Evolutionary conservation across 2,113 vertebrate species (phyloP).

Genomic region (Gnathonemus longibarbis): DNA sequence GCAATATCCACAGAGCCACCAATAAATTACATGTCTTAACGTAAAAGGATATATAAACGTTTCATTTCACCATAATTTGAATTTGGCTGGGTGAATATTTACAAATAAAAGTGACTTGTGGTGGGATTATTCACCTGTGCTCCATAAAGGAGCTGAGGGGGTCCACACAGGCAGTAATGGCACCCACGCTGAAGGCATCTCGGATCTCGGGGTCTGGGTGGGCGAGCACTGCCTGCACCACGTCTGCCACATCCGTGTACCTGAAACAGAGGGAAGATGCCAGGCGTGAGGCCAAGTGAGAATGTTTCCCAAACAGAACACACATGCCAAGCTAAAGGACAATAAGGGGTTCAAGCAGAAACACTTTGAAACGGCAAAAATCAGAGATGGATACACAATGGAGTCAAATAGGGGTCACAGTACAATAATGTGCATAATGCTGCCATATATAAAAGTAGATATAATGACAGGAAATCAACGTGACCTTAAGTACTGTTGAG

Average conservation of each 20-base stretch:
- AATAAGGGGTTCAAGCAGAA: background rate
- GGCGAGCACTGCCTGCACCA: conserved; percentile 80
- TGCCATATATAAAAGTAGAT: background rate
- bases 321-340: background rate
- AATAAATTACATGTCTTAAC: background rate
- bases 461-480: background rate
- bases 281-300: background rate
- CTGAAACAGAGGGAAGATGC: conserved; percentile 47
- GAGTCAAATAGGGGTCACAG: background rate
- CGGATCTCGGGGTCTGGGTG: conserved; percentile 78
- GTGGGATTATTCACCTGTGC: conserved; percentile 67
- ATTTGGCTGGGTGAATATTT: background rate
- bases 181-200: conserved; percentile 68
- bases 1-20: background rate
- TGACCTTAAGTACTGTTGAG: background rate
- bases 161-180: conserved; percentile 78
- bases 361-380: background rate
- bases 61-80: background rate
- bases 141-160: conserved; percentile 84
- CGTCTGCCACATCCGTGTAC: conserved; percentile 82
- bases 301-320: background rate
- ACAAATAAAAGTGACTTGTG: background rate
- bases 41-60: background rate
- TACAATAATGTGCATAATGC: background rate
- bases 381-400: background rate